Evolutionary conservation across 35 echinoderm and acorn worm genomes (phyloP).

Genomic region (Eucidaris tribuloides): DNA sequence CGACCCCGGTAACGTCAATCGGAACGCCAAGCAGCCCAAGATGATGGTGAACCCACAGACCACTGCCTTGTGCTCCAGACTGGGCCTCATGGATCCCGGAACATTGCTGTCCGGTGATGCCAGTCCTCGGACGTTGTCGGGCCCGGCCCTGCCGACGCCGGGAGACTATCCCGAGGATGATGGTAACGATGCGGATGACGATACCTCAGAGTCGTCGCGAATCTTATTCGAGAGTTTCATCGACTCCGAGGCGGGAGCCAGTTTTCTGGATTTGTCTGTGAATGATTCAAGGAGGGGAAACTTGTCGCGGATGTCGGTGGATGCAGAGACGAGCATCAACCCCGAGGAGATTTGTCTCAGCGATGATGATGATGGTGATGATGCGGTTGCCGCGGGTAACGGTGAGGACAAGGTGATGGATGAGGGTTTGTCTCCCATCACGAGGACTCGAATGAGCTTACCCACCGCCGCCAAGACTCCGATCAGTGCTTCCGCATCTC

Average conservation of each 20-base stretch:
- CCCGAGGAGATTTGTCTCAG: slow-evolving; percentile 85
- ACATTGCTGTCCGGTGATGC: slow-evolving; percentile 24
- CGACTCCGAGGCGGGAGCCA: slow-evolving; percentile 64
- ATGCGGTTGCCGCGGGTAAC: background rate
- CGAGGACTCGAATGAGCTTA: background rate
- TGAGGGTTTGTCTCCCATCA: background rate
- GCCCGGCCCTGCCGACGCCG: background rate
- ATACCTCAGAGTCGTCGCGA: slow-evolving; percentile 57
- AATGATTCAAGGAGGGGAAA: slow-evolving; percentile 48
- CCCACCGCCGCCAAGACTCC: slow-evolving; percentile 1
- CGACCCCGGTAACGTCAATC: slow-evolving; percentile 57
- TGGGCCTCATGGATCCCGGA: slow-evolving; percentile 59
- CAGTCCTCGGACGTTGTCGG: slow-evolving; percentile 14
- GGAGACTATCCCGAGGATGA: slow-evolving; percentile 38
- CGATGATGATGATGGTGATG: slow-evolving; percentile 55
- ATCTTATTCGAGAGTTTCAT: slow-evolving; percentile 50
- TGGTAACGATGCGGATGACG: slow-evolving; percentile 55
- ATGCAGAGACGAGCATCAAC: slow-evolving; percentile 43
- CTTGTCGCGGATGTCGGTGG: slow-evolving; percentile 21
- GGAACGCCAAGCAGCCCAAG: slow-evolving; percentile 50
- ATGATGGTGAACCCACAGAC: slow-evolving; percentile 81
- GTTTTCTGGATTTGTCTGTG: slow-evolving; percentile 22
- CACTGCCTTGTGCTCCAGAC: slow-evolving; percentile 62
- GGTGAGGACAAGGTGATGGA: background rate
- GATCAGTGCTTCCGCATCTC: background rate